Percentiles rank a stretch among this genome's conserved stretches.
phyloP scores from a whole-genome alignment of 2,888 invertebrate genomes.

The Drosophila merina region DNA sequence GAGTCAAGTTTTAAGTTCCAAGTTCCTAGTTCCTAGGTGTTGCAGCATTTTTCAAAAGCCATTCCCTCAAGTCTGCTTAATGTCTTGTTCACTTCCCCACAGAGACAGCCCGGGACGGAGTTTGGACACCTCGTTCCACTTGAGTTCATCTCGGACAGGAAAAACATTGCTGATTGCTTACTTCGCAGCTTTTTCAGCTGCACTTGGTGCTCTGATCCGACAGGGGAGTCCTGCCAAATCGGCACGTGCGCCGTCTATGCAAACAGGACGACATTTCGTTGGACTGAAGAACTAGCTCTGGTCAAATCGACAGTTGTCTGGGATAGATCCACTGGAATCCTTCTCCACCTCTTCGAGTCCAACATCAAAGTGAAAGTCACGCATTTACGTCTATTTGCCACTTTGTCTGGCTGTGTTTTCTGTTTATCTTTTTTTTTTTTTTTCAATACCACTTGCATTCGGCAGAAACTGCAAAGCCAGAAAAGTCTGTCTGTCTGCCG shows the following conservation, averaged over 20 bases:
- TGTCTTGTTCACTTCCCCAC: conserved; percentile 25
- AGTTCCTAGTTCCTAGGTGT: conserved; percentile 2
- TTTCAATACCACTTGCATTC: conserved; percentile 27
- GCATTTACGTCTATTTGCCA: conserved; percentile 75
- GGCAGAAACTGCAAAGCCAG: conserved; percentile 25
- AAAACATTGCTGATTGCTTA: conserved; percentile 37
- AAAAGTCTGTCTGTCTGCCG: conserved; percentile 42
- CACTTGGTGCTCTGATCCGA: conserved; percentile 10
- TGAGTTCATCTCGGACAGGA: conserved; percentile 17
- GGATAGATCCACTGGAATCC: conserved; percentile 4
- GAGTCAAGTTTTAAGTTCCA: background rate
- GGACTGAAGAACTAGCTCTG: conserved; percentile 38
- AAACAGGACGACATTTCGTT: conserved; percentile 47
- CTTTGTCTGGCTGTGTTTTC: conserved; percentile 64
- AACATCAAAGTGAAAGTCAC: conserved; percentile 79
- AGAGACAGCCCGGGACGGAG: background rate
- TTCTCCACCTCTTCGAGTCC: conserved; percentile 5
- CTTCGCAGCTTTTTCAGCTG: conserved; percentile 42
- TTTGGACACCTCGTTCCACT: conserved; percentile 31
- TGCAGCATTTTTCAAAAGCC: conserved; percentile 9
- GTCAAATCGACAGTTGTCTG: conserved; percentile 55
- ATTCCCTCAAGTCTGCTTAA: conserved; percentile 8
- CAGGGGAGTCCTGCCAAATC: conserved; percentile 11
- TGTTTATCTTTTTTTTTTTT: conserved; percentile 6
- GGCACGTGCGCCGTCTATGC: conserved; percentile 64